Evolutionary conservation across 1,140 invertebrate species (phyloP).

Genomic region (Pseudoatta argentina): DNA sequence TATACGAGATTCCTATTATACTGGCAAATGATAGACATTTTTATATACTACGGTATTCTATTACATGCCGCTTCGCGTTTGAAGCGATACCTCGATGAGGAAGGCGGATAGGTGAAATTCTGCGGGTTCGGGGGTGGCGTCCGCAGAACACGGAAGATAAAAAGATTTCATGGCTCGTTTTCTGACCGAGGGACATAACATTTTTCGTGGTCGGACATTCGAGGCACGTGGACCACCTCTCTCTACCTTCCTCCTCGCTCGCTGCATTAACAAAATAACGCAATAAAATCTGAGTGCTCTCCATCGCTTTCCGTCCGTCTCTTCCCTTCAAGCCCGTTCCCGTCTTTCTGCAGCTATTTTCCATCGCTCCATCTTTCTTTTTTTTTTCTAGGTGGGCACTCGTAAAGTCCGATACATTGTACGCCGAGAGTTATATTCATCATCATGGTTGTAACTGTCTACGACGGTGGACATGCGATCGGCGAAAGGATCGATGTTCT

Average conservation of each 20-base stretch:
- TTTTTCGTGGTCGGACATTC: constrained; percentile 67
- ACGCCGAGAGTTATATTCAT: constrained; percentile 77
- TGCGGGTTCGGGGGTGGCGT: constrained; percentile 6
- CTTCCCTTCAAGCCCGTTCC: too few relatives aligned
- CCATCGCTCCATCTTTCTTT: constrained; percentile 49
- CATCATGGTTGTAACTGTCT: constrained; percentile 79
- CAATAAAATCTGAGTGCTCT: constrained; percentile 84
- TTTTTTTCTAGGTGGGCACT: constrained; percentile 76
- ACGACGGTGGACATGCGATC: constrained; percentile 79
- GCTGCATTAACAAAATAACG: constrained; percentile 85
- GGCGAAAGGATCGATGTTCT: constrained; percentile 81
- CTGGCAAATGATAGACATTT: not conserved
- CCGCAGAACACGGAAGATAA: constrained; percentile 68
- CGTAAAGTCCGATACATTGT: constrained; percentile 83
- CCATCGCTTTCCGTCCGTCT: constrained; percentile 5
- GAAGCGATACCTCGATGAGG: not conserved
- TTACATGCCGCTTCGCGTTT: not conserved
- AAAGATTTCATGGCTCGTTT: constrained; percentile 78
- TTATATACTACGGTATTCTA: not conserved
- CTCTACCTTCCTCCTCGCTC: constrained; percentile 17
- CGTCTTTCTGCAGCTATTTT: not conserved
- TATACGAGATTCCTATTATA: constrained; percentile 5
- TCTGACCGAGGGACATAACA: constrained; percentile 75
- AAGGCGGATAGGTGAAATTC: constrained; percentile 50
- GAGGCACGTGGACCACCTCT: constrained; percentile 59